These are phyloP conservation scores for Julus scandinavius DNA, from an alignment of 2,888 invertebrate genomes.

Conservation along the genomic window DNA sequence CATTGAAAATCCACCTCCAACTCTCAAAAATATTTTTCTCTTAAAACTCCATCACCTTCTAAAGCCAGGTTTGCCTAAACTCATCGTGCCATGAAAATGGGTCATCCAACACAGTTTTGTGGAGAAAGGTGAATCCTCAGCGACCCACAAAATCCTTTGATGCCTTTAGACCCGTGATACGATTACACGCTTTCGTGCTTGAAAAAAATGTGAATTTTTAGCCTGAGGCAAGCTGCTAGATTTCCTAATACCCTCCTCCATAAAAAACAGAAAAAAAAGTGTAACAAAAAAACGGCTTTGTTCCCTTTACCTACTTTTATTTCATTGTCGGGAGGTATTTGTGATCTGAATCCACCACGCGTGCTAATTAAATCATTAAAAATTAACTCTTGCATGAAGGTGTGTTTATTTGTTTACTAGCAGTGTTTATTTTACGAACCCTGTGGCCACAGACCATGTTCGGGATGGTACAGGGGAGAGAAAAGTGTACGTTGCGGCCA, in stretches of 20 bases:
- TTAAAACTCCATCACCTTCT: not conserved
- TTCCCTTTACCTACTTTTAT: conserved; percentile 34
- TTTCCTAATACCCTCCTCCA: not conserved
- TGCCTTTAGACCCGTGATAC: not conserved
- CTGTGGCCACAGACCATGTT: no score
- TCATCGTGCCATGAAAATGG: not conserved
- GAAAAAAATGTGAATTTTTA: not conserved
- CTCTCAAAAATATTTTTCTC: not conserved
- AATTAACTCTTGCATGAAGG: not conserved
- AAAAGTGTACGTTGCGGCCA: no score
- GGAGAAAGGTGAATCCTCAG: not conserved
- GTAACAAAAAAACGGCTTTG: not conserved
- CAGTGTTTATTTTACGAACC: no score
- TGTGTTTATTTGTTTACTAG: no score
- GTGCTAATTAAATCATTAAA: conserved; percentile 15
- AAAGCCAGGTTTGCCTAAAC: not conserved
- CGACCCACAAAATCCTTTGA: conserved; percentile 26
- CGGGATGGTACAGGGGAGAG: no score
- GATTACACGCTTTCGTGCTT: conserved; percentile 1
- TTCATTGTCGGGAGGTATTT: not conserved
- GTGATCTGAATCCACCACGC: not conserved
- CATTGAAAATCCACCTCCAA: no score
- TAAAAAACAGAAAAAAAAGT: not conserved
- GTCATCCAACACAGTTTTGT: not conserved
- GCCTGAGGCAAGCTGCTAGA: not conserved